Conservation (phyloP, 2,797 vertebrate genomes). For the Malurus splendens region DNA sequence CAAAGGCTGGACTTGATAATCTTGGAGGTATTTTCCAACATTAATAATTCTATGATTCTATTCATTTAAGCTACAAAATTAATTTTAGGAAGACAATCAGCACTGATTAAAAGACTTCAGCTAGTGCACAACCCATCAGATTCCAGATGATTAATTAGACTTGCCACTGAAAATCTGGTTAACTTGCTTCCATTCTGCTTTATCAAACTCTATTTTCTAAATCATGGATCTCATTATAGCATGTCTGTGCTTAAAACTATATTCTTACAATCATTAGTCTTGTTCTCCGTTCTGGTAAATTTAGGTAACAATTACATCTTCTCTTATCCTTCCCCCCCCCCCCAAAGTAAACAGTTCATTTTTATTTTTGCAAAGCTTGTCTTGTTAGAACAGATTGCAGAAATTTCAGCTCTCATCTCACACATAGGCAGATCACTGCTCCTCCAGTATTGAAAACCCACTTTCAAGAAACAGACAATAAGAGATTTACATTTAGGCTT, state of each 20-base stretch:
- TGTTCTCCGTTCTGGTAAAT: not conserved
- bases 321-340: not conserved
- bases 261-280: not conserved
- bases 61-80: not conserved
- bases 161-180: not conserved
- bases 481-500: not conserved
- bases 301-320: not conserved
- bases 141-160: not conserved
- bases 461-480: not conserved
- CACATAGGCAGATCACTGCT: not conserved
- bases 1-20: not conserved
- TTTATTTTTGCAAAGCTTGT: not conserved
- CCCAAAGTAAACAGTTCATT: not conserved
- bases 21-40: not conserved
- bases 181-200: not conserved
- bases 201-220: not conserved
- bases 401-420: not conserved
- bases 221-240: not conserved
- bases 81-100: not conserved
- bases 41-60: not conserved
- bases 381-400: not conserved
- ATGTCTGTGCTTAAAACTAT: not conserved
- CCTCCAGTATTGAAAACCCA: not conserved
- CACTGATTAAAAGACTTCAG: not conserved
- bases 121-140: not conserved